A percentile compares a stretch with the other conserved stretches of the same genome.
These are phyloP conservation scores for Oncorhynchus kisutch DNA, from an alignment of 2,113 vertebrate species.

Conservation along the genomic window DNA sequence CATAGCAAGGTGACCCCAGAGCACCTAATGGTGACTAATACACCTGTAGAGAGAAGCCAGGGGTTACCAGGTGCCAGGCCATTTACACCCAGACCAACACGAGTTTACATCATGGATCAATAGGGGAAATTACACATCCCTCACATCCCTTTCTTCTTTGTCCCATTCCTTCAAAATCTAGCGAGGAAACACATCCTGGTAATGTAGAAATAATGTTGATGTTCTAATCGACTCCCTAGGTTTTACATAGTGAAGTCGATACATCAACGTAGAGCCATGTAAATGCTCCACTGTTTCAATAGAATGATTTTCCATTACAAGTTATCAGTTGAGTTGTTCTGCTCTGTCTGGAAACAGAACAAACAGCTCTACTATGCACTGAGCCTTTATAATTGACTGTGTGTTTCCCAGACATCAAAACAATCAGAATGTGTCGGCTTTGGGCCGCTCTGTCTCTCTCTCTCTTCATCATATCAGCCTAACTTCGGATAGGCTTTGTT, in stretches of 20 bases:
- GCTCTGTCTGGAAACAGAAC: constrained; percentile 62
- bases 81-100: constrained; percentile 52
- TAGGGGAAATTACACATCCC: constrained; percentile 55
- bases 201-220: too few species aligned
- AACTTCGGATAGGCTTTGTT: constrained; percentile 57
- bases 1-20: constrained; percentile 74
- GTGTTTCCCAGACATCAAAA: constrained; percentile 66
- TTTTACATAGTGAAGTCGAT: constrained; percentile 29
- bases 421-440: constrained; percentile 41
- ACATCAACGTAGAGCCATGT: constrained; percentile 63
- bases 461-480: constrained; percentile 57
- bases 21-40: constrained; percentile 68
- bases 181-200: constrained; percentile 23
- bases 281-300: constrained; percentile 69
- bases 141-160: constrained; percentile 63
- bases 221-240: constrained; percentile 44
- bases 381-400: constrained; percentile 72
- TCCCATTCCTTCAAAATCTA: constrained; percentile 36
- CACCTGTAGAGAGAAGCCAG: constrained; percentile 48
- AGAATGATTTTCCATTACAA: constrained; percentile 75
- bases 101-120: constrained; percentile 51
- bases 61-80: constrained; percentile 55
- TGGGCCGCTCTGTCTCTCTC: constrained; percentile 33
- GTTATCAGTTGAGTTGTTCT: constrained; percentile 60
- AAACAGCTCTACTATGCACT: constrained; percentile 62